These are phyloP conservation scores for Drosophila silvestris DNA, from an alignment of 2,888 invertebrate genomes.

Conservation along the genomic window DNA sequence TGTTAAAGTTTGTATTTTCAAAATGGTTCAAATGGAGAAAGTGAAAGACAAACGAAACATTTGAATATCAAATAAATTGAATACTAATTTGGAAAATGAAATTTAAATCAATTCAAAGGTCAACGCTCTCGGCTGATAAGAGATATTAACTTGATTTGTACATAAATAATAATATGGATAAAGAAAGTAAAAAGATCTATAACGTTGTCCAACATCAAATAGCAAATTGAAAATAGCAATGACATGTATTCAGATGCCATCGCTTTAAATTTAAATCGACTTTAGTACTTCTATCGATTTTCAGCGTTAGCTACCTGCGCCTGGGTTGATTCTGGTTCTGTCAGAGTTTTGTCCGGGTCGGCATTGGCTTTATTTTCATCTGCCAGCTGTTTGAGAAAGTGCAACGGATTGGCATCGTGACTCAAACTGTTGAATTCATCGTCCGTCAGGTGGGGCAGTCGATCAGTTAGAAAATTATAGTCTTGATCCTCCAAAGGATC, in stretches of 20 bases:
- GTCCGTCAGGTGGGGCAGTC: constrained; percentile 61
- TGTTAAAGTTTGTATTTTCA: not conserved
- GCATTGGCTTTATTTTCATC: not conserved
- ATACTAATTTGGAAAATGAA: not conserved
- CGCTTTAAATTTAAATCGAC: not conserved
- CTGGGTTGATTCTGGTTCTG: not conserved
- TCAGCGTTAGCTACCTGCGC: not conserved
- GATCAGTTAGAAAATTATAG: constrained; percentile 57
- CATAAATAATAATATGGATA: not conserved
- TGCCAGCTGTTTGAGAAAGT: constrained; percentile 63
- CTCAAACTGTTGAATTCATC: constrained; percentile 67
- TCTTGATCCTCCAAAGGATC: constrained; percentile 49
- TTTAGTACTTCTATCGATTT: not conserved
- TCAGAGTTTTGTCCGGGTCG: no score
- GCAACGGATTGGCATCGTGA: constrained; percentile 70
- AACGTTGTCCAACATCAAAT: not conserved
- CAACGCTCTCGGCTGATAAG: not conserved
- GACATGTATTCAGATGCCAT: not conserved
- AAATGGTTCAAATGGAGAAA: not conserved
- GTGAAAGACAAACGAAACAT: not conserved
- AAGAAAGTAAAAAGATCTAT: not conserved
- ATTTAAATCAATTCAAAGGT: not conserved
- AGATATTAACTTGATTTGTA: not conserved
- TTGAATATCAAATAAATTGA: not conserved
- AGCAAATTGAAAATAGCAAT: not conserved